Evolutionary conservation across 2,888 invertebrate species (phyloP), one percentile per base, ranked within the genome.

Genomic region (Gymnoscelis rufifasciata): DNA sequence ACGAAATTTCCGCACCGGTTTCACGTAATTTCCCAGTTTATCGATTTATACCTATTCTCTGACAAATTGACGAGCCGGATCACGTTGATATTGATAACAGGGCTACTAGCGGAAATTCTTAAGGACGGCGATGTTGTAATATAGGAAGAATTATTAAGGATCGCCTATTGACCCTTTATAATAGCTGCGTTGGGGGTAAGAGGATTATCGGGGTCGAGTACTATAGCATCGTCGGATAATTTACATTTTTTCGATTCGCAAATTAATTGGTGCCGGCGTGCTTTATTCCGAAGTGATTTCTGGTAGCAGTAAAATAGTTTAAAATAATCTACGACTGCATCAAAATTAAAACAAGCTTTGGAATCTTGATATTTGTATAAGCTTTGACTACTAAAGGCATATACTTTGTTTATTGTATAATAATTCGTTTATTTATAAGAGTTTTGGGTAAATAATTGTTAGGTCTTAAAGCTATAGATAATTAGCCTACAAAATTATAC

Each of bases 11-110:
- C 74, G 65, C 69, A 58, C 62, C 60, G 64, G 66, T 68, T 67
- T 56, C 68, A 66, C 69, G 72, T 71, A 70, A 76, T 78, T 78
- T 78, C 62, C 71, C 68, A 69, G 69, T 73, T 72, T 71, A 75
- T 74, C 63, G 71, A 74, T 76, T 74, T 68, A 64, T 66, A 62
- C 55, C 62, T 60, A 67, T 71, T 72, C 68, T 64, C 56, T 59
- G 65, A 57, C 64, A 68, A 71, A 71, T 73, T 68, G 72, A 57
- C 67, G 64, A 67, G 69, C 70, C 61, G 59, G 49, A 55, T 52
- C 52, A 55, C 43, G 51, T 57, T 57, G 52, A 55, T 58, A 59
- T 70, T 64, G 66, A 68, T 66, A 64, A 64, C 62, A 58, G 54
- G 58, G 63, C 67, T 63, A 62, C 57, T 57, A 57, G 52, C 48